Evolutionary conservation across 2,888 invertebrate genomes (phyloP).

Genomic region (Cryptus armator): DNA sequence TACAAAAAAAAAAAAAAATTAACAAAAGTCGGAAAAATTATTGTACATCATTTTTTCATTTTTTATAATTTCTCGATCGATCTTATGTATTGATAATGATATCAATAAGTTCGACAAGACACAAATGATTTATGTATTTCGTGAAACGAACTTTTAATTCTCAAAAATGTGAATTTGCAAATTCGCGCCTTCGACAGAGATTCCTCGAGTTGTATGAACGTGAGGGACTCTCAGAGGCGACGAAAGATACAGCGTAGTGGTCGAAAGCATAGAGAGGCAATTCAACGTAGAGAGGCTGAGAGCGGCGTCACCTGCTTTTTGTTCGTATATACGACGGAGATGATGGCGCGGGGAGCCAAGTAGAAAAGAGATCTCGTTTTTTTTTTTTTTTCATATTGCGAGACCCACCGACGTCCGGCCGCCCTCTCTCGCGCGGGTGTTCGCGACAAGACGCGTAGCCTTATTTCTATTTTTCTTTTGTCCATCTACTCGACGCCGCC

Average conservation of each 20-base stretch:
- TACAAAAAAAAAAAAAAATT: no score
- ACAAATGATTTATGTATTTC: no score
- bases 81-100: no score
- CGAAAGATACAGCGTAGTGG: slow-evolving; percentile 40
- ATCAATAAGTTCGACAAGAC: no score
- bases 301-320: slow-evolving; percentile 68
- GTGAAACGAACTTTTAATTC: no score
- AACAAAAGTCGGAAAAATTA: no score
- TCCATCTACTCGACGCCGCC: slow-evolving; percentile 56
- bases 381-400: slow-evolving; percentile 59
- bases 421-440: slow-evolving; percentile 44
- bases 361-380: slow-evolving; percentile 49
- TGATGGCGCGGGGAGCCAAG: slow-evolving; percentile 49
- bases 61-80: no score
- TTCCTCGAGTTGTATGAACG: slow-evolving; percentile 38
- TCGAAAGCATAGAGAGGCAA: slow-evolving; percentile 37
- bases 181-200: no score
- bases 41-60: no score
- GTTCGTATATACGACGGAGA: slow-evolving; percentile 55
- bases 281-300: slow-evolving; percentile 64
- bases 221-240: slow-evolving; percentile 19
- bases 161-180: no score
- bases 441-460: slow-evolving; percentile 35
- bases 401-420: slow-evolving; percentile 37
- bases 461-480: slow-evolving; percentile 59